Evolutionary conservation across 1,140 invertebrate genomes (phyloP), one percentile per base, ranked within the genome.

Genomic region (Drosophila parabipectinata): DNA sequence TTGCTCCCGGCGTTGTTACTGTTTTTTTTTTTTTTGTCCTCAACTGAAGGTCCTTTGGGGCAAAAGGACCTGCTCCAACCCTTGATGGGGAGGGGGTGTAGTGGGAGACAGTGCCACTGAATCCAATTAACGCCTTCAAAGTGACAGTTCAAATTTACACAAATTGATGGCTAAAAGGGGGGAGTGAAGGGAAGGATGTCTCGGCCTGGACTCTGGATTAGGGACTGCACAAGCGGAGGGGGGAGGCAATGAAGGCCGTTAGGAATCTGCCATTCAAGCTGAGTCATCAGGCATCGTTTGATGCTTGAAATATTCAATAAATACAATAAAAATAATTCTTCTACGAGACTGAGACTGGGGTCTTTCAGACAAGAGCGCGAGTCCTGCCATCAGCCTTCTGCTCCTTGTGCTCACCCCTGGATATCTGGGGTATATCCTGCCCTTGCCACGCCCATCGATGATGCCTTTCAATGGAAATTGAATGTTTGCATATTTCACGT

Each of bases 91-190:
- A 26, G 26, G 26, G 4, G 26, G 26, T 26, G 6, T 2, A 3
- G 26, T 5, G 26, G 30, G 30, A 37, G 32, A 21, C 58, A 15
- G 34, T 75, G 77, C 80, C 79, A 79, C 77, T 88, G 72, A 87
- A 87, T 87, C 82, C 82, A 87, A 87, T 87, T 87, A 87, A 87
- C 83, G 82, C 82, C 83, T 87, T 87, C 79, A 87, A 87, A 87
- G 82, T 87, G 82, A 87, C 82, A 87, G 78, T 88, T 87, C 82
- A 87, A 87, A 87, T 87, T 87, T 88, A 88, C 82, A 87, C 82
- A 87, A 82, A 88, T 85, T 87, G 82, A 81, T 76, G 69, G 59
- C 50, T 39, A 21, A 2, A 4, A 39, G 26, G 10, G 4, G 30
- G 1, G 58, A 28, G n/a, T 24, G 26, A 39, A 9, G 6, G 41